These are phyloP conservation scores for Bradypodion pumilum DNA, from an alignment of 2,797 vertebrate genomes.

Conservation along the genomic window DNA sequence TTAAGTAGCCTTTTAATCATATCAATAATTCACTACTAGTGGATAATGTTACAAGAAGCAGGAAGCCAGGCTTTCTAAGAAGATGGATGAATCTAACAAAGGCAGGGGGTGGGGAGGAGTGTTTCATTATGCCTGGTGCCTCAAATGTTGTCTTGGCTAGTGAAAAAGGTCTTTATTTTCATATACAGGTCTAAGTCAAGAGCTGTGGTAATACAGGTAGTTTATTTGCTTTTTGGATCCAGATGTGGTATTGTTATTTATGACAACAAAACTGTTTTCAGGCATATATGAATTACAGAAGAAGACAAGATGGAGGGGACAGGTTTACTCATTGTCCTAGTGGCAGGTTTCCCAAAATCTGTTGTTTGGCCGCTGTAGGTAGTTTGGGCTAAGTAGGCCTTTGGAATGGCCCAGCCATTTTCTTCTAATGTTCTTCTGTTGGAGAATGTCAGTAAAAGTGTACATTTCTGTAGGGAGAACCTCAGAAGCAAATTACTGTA, in stretches of 20 bases:
- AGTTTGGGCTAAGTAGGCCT: no score
- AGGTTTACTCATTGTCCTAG: no score
- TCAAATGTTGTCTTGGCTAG: background rate
- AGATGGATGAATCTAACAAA: slow-evolving; percentile 24
- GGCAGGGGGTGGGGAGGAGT: background rate
- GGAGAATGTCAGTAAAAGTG: background rate
- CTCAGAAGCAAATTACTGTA: background rate
- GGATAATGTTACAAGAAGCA: slow-evolving; percentile 41
- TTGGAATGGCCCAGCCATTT: no score
- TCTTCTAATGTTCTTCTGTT: background rate
- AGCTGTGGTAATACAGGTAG: background rate
- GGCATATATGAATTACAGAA: no score
- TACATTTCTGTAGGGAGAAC: background rate
- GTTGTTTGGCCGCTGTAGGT: no score
- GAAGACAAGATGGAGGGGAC: no score
- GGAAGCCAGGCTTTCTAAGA: slow-evolving; percentile 33
- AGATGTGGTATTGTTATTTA: no score
- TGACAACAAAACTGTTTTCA: no score
- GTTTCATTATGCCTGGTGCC: slow-evolving; percentile 20
- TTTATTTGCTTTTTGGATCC: no score
- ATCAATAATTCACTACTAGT: slow-evolving; percentile 49
- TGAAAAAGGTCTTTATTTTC: background rate
- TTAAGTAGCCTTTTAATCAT: slow-evolving; percentile 70
- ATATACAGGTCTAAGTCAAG: background rate
- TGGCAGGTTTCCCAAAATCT: no score